Percentiles rank a stretch among this genome's conserved stretches.
Conservation (phyloP, 2,888 invertebrate species). For the Tanaodytes sp. region DNA sequence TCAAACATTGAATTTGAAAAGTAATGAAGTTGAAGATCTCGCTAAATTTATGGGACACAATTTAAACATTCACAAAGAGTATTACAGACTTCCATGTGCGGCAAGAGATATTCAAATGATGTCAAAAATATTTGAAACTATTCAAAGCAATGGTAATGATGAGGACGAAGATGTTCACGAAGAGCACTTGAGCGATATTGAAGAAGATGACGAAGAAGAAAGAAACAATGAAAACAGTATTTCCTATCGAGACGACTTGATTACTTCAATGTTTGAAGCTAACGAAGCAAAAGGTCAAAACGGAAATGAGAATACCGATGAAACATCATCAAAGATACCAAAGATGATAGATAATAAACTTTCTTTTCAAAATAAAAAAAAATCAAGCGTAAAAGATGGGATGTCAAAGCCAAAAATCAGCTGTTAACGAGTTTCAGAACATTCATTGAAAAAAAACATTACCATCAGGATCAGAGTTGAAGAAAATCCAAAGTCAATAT, state of each 20-base stretch:
- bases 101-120: slow-evolving; percentile 23
- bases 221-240: neutral
- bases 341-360: too few species aligned
- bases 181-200: slow-evolving; percentile 7
- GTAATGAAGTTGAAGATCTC: slow-evolving; percentile 23
- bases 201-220: slow-evolving; percentile 4
- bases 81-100: slow-evolving; percentile 30
- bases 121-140: slow-evolving; percentile 2
- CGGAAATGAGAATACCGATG: too few species aligned
- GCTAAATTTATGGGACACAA: slow-evolving; percentile 46
- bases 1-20: slow-evolving; percentile 17
- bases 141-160: neutral
- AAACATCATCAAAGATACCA: too few species aligned
- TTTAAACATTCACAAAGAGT: slow-evolving; percentile 31
- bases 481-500: too few species aligned
- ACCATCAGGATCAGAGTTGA: too few species aligned
- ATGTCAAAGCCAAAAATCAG: too few species aligned
- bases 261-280: slow-evolving; percentile 13
- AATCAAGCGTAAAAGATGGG: too few species aligned
- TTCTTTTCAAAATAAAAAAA: too few species aligned
- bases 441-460: too few species aligned
- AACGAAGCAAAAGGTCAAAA: too few species aligned
- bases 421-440: too few species aligned
- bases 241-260: neutral
- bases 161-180: too few species aligned